Evolutionary conservation across 2,797 vertebrate genomes (phyloP).

Genomic region (Hemitrygon akajei): DNA sequence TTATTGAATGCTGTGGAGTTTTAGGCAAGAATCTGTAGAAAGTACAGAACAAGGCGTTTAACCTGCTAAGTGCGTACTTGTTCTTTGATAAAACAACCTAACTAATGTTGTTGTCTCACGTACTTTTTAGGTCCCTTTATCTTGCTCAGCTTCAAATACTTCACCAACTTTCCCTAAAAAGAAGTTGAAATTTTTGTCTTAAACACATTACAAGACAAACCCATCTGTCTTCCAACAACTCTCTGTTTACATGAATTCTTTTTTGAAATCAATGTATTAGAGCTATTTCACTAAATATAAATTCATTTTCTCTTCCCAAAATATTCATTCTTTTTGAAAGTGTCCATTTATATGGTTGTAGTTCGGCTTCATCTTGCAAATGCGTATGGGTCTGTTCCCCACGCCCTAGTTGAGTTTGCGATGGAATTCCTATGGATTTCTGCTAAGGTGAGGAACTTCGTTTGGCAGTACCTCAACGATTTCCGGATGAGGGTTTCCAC

Average conservation of each 20-base stretch:
- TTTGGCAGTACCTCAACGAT: no score
- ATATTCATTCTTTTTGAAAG: no score
- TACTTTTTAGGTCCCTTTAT: background rate
- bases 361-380: no score
- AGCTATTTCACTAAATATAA: background rate
- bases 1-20: background rate
- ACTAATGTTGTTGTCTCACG: background rate
- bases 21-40: background rate
- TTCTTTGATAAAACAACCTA: background rate
- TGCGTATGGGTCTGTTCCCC: no score
- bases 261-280: background rate
- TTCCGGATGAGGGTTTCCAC: no score
- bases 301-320: no score
- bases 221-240: background rate
- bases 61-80: background rate
- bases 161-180: background rate
- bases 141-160: background rate
- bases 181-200: background rate
- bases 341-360: no score
- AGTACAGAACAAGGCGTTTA: background rate
- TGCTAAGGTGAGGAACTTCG: no score
- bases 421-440: no score
- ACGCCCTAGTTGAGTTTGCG: no score
- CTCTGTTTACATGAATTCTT: background rate
- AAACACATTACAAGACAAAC: background rate